phyloP scores from a whole-genome alignment of 2,888 invertebrate species.

The Monoplex corrugatus region DNA sequence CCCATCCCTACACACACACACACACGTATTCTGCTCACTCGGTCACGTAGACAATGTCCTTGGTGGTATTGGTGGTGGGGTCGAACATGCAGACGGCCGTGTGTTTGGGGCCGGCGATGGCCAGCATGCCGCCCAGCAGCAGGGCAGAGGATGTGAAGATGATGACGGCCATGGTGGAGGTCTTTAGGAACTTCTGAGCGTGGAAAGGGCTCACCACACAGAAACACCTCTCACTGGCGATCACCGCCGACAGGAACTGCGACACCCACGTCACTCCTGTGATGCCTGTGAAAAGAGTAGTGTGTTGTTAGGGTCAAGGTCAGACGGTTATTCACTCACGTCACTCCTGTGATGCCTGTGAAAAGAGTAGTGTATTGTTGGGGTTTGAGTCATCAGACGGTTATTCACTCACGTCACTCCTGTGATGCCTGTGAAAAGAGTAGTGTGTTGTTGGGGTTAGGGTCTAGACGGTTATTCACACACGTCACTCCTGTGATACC shows the following conservation, averaged over 20 bases:
- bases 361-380: no score
- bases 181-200: slow-evolving; percentile 42
- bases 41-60: slow-evolving; percentile 42
- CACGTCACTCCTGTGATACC: no score
- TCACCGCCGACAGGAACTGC: slow-evolving; percentile 45
- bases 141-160: slow-evolving; percentile 6
- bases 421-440: no score
- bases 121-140: slow-evolving; percentile 31
- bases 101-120: slow-evolving; percentile 47
- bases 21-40: neutral
- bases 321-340: no score
- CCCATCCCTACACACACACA: no score
- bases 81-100: slow-evolving; percentile 39
- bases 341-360: no score
- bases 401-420: no score
- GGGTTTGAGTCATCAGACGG: no score
- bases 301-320: no score
- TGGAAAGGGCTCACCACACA: slow-evolving; percentile 45
- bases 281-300: slow-evolving; percentile 28
- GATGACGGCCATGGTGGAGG: slow-evolving; percentile 46
- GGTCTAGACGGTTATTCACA: no score
- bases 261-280: slow-evolving; percentile 37
- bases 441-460: no score
- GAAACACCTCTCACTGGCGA: slow-evolving; percentile 47
- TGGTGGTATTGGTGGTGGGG: slow-evolving; percentile 38